Evolutionary conservation across 2,113 vertebrate species (phyloP), one percentile per base, ranked within the genome.

Genomic region (Eulemur macaco): DNA sequence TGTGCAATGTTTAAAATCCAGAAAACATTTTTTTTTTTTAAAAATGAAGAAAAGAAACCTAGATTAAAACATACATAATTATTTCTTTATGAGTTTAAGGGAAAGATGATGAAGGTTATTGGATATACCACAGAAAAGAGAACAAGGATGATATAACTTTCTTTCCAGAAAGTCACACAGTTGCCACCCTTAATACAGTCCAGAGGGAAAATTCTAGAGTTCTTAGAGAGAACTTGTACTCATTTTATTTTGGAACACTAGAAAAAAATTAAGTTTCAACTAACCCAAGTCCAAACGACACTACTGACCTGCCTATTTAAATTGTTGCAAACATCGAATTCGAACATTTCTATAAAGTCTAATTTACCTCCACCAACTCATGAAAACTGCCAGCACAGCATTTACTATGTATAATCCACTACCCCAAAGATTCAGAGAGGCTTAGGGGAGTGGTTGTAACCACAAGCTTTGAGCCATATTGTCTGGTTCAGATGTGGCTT

Each of bases 271-370:
- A 42, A 47, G 8, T 73, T 86, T 81, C 54, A 42, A n/a, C 18
- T 73, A 21, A 45, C 21, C 20, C 15, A 56, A 45, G 45, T 66
- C 45, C 37, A 54, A 73, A 74, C 80, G 47, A 60, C 80, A 42
- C 50, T 39, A 9, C 50, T 58, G 60, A 29, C 50, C 8, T 78
- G 13, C 45, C 81, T 86, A 5, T 58, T 89, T 64, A 81, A 52
- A 60, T 77, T 94, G 80, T 64, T 95, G 66, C 45, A 81, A 76
- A 86, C 25, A 47, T 39, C 92, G 45, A 92, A 76, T 83, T 95
- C 34, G 45, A 47, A 71, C 34, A 84, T 31, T 83, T 90, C 31
- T 27, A 39, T 71, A 11, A 84, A 42, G n/a, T 63, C 69, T 76
- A 80, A 86, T 56, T 50, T 25, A 91, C 37, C 34, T 37, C 45